Evolutionary conservation across 1,140 invertebrate genomes (phyloP).

Genomic region (Hermetia illucens): DNA sequence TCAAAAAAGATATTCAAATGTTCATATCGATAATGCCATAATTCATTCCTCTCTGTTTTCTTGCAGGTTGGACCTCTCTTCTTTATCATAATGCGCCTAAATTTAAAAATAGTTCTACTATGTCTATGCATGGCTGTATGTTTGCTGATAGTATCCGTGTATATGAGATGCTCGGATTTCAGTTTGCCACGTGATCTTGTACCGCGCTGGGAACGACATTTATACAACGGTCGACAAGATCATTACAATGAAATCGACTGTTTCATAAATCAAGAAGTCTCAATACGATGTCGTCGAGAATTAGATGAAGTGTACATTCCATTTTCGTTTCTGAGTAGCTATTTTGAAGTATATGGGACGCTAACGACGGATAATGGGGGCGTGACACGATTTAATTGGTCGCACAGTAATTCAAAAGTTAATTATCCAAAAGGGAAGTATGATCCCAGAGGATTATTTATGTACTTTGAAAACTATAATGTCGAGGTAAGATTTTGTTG

Average conservation of each 20-base stretch:
- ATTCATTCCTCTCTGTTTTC: no score
- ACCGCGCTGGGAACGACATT: slow-evolving; percentile 10
- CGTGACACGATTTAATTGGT: slow-evolving; percentile 79
- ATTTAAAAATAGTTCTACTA: slow-evolving; percentile 37
- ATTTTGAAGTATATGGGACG: slow-evolving; percentile 68
- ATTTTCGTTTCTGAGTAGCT: slow-evolving; percentile 84
- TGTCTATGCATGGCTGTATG: slow-evolving; percentile 32
- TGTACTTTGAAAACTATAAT: slow-evolving; percentile 96
- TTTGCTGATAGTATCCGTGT: slow-evolving; percentile 36
- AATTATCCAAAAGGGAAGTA: slow-evolving; percentile 80
- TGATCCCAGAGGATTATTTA: slow-evolving; percentile 75
- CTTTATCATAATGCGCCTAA: slow-evolving; percentile 40
- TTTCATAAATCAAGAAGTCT: slow-evolving; percentile 78
- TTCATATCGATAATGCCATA: no score
- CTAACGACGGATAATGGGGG: slow-evolving; percentile 41
- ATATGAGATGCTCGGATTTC: slow-evolving; percentile 37
- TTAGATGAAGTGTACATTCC: slow-evolving; percentile 82
- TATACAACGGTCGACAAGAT: background rate
- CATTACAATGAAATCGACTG: slow-evolving; percentile 66
- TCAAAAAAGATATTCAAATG: no score
- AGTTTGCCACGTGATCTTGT: slow-evolving; percentile 22
- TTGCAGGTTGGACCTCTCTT: slow-evolving; percentile 24
- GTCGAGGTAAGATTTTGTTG: slow-evolving; percentile 85
- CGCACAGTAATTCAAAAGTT: slow-evolving; percentile 86
- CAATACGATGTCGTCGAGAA: slow-evolving; percentile 68